Percentiles rank a stretch among this genome's conserved stretches.
These are phyloP conservation scores for Petroica traversi DNA, from an alignment of 2,113 vertebrate species.

Conservation along the genomic window DNA sequence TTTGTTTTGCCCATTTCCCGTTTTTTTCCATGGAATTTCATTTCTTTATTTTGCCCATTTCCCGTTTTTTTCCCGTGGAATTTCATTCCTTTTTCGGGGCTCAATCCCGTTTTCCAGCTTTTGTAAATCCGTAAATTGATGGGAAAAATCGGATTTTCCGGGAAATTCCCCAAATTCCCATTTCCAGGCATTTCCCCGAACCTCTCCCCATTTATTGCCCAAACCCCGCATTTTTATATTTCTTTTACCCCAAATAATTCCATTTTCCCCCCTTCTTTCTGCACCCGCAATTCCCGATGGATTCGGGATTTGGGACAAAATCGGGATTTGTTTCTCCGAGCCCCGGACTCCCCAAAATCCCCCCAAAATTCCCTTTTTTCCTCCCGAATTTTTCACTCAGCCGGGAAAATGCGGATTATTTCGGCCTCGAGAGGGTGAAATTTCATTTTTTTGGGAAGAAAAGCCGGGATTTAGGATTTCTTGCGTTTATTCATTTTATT, in stretches of 20 bases:
- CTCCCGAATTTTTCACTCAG: accelerated
- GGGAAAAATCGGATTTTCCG: background rate
- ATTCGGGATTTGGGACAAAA: background rate
- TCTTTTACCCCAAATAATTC: background rate
- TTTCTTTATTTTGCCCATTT: background rate
- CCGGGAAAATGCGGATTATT: background rate
- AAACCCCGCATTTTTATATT: background rate
- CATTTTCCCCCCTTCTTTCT: background rate
- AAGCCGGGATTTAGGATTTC: too few species aligned
- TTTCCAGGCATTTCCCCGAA: too few species aligned
- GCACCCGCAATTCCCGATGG: background rate
- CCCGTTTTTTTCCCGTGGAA: background rate
- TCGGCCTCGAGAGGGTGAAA: background rate
- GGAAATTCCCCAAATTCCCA: too few species aligned
- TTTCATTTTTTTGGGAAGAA: background rate
- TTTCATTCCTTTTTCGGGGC: background rate
- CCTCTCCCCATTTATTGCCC: background rate
- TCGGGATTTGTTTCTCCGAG: background rate
- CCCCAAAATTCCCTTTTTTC: background rate
- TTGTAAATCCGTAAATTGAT: accelerated
- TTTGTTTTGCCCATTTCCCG: too few species aligned
- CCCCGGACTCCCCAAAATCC: background rate
- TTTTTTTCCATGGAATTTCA: too few species aligned
- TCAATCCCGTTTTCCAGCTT: background rate
- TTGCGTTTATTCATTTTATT: accelerated